Evolutionary conservation across 2,888 invertebrate genomes (phyloP), one percentile per base, ranked within the genome.

Genomic region (Drosophila silvestris): DNA sequence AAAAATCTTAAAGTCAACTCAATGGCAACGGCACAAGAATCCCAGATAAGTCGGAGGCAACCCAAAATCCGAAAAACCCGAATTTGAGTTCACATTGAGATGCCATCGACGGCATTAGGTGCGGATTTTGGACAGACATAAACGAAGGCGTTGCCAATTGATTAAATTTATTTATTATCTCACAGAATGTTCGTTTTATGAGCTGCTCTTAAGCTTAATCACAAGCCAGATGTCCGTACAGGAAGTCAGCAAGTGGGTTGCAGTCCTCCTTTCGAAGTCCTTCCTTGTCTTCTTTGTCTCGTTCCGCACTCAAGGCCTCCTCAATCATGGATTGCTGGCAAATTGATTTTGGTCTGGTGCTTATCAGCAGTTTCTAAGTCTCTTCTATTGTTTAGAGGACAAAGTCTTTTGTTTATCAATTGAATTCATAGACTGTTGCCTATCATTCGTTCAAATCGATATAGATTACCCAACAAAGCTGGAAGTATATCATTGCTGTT

Each of bases 121-220:
- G 54, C 54, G 56, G 53, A 65, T 41, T 61, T 37, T 26, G 41
- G 26, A 35, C 57, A 60, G 63, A 57, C 60, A 73, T 47, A 60
- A 76, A 57, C 82, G 84, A 64, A 70, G 76, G 74, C 81, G 51
- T 77, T 70, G 73, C 61, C 73, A 84, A 81, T 82, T 89, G 85
- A 89, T 87, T 89, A 87, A 82, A 84, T 89, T 84, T 87, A 81
- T 86, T 86, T 86, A 89, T 86, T 89, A 78, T 80, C 70, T 74
- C 77, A 76, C 66, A 68, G 61, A 67, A 71, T 71, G 68, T 70
- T 70, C 72, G 60, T 53, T 67, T 65, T 63, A 71, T 79, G 67
- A 62, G 51, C 65, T 47, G 73, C 64, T 77, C 72, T 79, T 65
- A 77, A 65, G 63, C 70, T 32, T 64, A 61, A 79, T 72, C 67